phyloP scores from a whole-genome alignment of 2,113 vertebrate species.

The Pogona vitticeps region DNA sequence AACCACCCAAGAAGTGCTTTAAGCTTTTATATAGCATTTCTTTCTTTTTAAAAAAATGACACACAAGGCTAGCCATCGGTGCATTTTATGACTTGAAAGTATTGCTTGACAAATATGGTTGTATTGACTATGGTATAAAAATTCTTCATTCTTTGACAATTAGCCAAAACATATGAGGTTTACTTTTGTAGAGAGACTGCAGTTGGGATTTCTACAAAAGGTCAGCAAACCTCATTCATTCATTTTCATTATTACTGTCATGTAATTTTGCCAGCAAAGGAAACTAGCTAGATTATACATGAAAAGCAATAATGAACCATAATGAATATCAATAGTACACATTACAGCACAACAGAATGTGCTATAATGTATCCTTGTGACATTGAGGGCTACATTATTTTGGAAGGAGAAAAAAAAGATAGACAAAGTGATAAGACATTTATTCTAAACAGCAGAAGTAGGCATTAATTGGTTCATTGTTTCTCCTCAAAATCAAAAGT shows the following conservation, averaged over 20 bases:
- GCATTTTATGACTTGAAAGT: not conserved
- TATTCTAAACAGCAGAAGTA: not conserved
- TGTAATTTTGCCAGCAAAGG: conserved; percentile 1
- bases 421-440: not conserved
- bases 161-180: not conserved
- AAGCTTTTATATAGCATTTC: too few species aligned
- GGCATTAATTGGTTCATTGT: not conserved
- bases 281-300: not conserved
- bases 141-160: not conserved
- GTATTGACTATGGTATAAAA: not conserved
- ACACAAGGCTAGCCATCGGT: too few species aligned
- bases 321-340: conserved; percentile 1
- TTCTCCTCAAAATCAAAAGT: not conserved
- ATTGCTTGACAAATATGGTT: not conserved
- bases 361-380: not conserved
- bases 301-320: not conserved
- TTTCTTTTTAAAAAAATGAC: not conserved
- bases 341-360: not conserved
- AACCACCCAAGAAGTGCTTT: too few species aligned
- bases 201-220: not conserved
- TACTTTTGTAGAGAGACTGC: not conserved
- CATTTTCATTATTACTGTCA: not conserved
- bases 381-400: not conserved
- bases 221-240: not conserved
- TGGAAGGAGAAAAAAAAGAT: not conserved